Evolutionary conservation across 2,113 vertebrate species (phyloP).

Genomic region (Upupa epops): DNA sequence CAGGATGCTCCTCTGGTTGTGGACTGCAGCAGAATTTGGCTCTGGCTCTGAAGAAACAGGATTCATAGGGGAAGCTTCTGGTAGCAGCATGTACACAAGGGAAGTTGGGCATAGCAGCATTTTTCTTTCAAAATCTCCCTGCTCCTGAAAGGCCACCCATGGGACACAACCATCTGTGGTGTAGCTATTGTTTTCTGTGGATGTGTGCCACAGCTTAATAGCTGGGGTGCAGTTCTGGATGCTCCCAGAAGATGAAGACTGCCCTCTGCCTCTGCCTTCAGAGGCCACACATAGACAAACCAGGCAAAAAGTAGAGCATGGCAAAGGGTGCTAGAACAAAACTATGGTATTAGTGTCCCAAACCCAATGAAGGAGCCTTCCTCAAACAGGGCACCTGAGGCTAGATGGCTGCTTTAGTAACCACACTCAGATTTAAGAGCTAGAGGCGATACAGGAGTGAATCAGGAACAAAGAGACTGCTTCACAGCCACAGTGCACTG

Average conservation of each 20-base stretch:
- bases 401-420: not conserved
- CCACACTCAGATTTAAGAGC: not conserved
- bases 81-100: conserved; percentile 57
- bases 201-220: conserved; percentile 3
- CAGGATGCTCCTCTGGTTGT: conserved; percentile 38
- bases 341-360: not conserved
- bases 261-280: conserved; percentile 60
- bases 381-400: not conserved
- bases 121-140: conserved; percentile 51
- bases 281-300: not conserved
- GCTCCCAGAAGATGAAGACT: conserved; percentile 41
- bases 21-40: conserved; percentile 38
- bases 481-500: accelerated
- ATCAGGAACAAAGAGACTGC: not conserved
- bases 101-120: conserved; percentile 40
- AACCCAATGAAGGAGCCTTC: not conserved
- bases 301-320: not conserved
- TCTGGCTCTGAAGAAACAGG: conserved; percentile 7
- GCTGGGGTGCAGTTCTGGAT: not conserved
- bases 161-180: conserved; percentile 27
- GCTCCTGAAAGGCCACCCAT: conserved; percentile 64
- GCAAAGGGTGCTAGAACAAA: not conserved
- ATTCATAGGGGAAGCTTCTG: conserved; percentile 33
- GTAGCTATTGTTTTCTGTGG: conserved; percentile 55
- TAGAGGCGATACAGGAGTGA: not conserved